These are phyloP conservation scores for Ceyx margarethae DNA, from an alignment of 2,113 vertebrate genomes.

Conservation along the genomic window DNA sequence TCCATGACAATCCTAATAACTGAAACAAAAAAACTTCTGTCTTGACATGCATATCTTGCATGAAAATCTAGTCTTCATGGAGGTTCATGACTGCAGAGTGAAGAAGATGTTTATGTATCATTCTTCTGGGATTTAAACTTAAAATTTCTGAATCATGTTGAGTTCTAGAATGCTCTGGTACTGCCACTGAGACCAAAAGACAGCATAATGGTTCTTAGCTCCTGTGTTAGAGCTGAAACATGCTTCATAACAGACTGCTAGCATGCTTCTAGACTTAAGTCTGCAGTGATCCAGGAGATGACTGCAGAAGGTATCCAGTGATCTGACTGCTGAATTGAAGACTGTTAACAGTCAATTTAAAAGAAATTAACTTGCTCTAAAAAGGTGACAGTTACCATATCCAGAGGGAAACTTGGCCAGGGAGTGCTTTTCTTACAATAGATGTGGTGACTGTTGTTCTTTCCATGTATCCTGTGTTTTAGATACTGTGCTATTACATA, in stretches of 20 bases:
- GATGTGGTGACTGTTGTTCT: not conserved
- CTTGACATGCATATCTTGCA: not conserved
- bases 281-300: not conserved
- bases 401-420: not conserved
- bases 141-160: not conserved
- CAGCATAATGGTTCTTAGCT: not conserved
- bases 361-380: not conserved
- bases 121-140: not conserved
- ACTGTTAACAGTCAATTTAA: not conserved
- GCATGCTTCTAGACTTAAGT: not conserved
- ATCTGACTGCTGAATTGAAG: not conserved
- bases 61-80: not conserved
- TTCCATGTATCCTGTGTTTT: not conserved
- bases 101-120: fast-evolving
- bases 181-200: fast-evolving
- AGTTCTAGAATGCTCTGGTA: not conserved
- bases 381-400: not conserved
- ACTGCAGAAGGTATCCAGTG: not conserved
- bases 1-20: not conserved
- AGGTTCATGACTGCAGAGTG: not conserved
- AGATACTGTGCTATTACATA: not conserved
- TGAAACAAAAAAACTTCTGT: not conserved
- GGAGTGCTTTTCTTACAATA: not conserved
- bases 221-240: not conserved
- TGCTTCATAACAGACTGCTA: not conserved